A percentile compares a stretch with the other conserved stretches of the same genome.
These are phyloP conservation scores for Neria commutata DNA, from an alignment of 2,888 invertebrate species.

Conservation along the genomic window DNA sequence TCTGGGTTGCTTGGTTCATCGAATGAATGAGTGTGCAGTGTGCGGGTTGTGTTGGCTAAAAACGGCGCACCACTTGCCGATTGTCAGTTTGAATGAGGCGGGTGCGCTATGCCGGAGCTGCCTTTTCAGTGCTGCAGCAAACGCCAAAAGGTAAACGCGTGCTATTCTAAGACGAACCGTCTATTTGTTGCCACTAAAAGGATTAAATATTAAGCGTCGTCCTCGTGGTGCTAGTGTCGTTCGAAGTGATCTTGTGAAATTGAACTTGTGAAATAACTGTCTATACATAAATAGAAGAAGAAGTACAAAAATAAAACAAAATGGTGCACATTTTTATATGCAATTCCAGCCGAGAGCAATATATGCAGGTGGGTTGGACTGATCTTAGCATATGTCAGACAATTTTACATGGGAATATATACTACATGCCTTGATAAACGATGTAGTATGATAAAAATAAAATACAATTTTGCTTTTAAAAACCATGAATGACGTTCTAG, in stretches of 20 bases:
- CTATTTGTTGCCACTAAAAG: background rate
- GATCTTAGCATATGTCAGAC: background rate
- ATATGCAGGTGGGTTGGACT: constrained; percentile 30
- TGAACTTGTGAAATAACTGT: background rate
- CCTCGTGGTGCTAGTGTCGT: too few relatives aligned
- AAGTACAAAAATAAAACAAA: background rate
- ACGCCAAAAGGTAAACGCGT: constrained; percentile 16
- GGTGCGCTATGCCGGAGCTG: background rate
- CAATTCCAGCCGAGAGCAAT: constrained; percentile 35
- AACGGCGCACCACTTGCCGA: background rate
- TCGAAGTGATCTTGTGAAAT: too few relatives aligned
- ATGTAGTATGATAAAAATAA: background rate
- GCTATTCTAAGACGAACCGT: too few relatives aligned
- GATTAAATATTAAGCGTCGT: too few relatives aligned
- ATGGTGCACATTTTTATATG: constrained; percentile 35
- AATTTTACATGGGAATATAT: background rate
- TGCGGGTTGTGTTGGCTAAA: constrained; percentile 13
- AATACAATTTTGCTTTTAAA: too few relatives aligned
- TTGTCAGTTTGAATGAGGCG: too few relatives aligned
- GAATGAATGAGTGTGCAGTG: constrained; percentile 1
- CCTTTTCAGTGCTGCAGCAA: constrained; percentile 22
- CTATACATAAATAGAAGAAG: too few relatives aligned
- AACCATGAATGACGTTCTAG: too few relatives aligned
- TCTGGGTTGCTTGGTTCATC: constrained; percentile 2
- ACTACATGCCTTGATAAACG: background rate